A percentile compares a stretch with the other conserved stretches of the same genome.
Conservation (phyloP, 2,888 invertebrate species). For the Phalera bucephala region DNA sequence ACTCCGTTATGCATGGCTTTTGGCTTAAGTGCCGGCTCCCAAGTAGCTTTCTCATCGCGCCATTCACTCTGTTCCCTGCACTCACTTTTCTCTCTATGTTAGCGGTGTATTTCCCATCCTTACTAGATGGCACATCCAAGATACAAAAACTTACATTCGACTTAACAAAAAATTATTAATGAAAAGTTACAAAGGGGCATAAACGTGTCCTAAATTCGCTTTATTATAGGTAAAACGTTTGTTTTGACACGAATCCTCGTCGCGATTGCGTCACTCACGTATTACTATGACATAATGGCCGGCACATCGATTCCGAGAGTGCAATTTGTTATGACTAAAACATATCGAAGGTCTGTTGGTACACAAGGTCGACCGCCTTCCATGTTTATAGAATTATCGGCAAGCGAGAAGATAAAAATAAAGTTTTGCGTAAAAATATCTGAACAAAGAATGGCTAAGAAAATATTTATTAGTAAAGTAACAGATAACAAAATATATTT, state of each 20-base stretch:
- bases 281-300: slow-evolving; percentile 17
- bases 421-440: slow-evolving; percentile 12
- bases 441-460: neutral
- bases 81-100: too few species aligned
- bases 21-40: too few species aligned
- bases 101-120: too few species aligned
- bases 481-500: too few species aligned
- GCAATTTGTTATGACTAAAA: slow-evolving; percentile 25
- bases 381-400: slow-evolving; percentile 17
- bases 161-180: too few species aligned
- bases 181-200: too few species aligned
- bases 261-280: slow-evolving; percentile 10
- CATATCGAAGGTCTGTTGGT: slow-evolving; percentile 22
- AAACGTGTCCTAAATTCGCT: neutral
- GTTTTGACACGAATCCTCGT: slow-evolving; percentile 2
- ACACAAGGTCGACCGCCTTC: slow-evolving; percentile 25
- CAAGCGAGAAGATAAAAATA: slow-evolving; percentile 11
- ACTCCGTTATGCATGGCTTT: too few species aligned
- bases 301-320: slow-evolving; percentile 8
- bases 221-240: slow-evolving; percentile 5
- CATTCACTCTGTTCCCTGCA: too few species aligned
- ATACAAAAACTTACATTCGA: too few species aligned
- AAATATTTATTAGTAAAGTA: too few species aligned
- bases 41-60: too few species aligned
- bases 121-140: too few species aligned